Base-by-base conservation (phyloP, 2,113 vertebrate genomes). In the Acanthisitta chloris region DNA sequence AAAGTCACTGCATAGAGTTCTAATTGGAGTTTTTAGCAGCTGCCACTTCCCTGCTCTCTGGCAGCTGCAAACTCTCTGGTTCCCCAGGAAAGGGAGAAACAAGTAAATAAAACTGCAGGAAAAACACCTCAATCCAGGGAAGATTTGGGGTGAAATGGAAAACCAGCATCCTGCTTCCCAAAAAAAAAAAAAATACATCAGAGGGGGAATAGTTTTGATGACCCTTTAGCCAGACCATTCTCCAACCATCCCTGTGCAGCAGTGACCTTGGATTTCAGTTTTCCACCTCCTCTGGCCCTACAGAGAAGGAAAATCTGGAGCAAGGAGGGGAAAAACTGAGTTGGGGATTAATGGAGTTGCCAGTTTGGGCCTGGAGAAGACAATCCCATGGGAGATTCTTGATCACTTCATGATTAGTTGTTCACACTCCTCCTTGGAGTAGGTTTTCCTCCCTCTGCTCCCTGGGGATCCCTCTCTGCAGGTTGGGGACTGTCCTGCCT, bases 321-420 rank as follows among this genome's bases (percentile, higher is more conserved):
- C 12, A 3, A 34, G 13, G 43, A 8, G 5, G 51, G 7, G 2
- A 9, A 38, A 38, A 26, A 4, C 7, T 1, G 21, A 66, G 43
- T 8, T 21, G 28, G 59, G 76, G n/a, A 28, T 5, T 21, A 64
- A 1, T 0, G 15, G 23, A 23, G 43, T 25, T 52, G 72, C 72
- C 28, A 12, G 6, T 6, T 14, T 1, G 2, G 54, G 34, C 43
- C 34, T 91, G 2, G 59, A 23, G 46, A 14, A 2, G 28, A 48
- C 7, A 10, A 38, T 6, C 19, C 69, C 20, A 0, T 0, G 20
- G 40, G 71, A 46, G 28, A 3, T 51, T 34, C 1, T 0, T 7
- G n/a, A n/a, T n/a, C n/a, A n/a, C n/a, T n/a, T n/a, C n/a, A n/a
- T n/a, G n/a, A n/a, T n/a, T n/a, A n/a, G n/a, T n/a, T n/a, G n/a